Conservation (phyloP, 2,888 invertebrate species). For the Heliconius charithonia region DNA sequence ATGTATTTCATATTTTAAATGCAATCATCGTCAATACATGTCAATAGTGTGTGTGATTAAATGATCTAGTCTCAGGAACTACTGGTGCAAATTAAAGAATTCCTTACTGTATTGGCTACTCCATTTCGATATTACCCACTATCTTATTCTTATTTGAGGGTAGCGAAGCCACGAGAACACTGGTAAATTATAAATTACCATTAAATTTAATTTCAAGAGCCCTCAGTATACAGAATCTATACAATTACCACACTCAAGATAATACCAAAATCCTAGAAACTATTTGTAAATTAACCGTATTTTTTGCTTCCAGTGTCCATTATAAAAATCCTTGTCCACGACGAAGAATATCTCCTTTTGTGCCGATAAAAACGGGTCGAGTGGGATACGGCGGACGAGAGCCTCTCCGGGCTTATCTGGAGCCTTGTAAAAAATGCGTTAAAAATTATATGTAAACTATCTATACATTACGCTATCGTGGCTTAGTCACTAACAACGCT, state of each 20-base stretch:
- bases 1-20: too few species aligned
- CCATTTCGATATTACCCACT: too few species aligned
- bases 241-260: not conserved
- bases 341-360: constrained; percentile 40
- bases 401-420: constrained; percentile 33
- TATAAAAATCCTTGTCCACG: constrained; percentile 45
- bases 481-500: not conserved
- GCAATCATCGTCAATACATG: too few species aligned
- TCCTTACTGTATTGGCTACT: too few species aligned
- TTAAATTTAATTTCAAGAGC: not conserved
- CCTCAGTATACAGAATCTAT: not conserved
- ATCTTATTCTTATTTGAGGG: too few species aligned
- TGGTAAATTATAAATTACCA: not conserved
- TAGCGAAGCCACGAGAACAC: too few species aligned
- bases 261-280: not conserved
- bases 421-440: constrained; percentile 26
- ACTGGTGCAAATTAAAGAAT: too few species aligned
- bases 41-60: too few species aligned
- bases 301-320: constrained; percentile 11
- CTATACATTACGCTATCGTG: not conserved
- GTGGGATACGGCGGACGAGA: constrained; percentile 30
- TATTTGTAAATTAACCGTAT: not conserved
- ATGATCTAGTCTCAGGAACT: too few species aligned
- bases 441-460: constrained; percentile 21
- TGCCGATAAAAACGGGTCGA: constrained; percentile 33